Percentiles rank a stretch among this genome's conserved stretches.
Evolutionary conservation across 2,113 vertebrate species (phyloP).

Genomic region (Pardalotus punctatus): DNA sequence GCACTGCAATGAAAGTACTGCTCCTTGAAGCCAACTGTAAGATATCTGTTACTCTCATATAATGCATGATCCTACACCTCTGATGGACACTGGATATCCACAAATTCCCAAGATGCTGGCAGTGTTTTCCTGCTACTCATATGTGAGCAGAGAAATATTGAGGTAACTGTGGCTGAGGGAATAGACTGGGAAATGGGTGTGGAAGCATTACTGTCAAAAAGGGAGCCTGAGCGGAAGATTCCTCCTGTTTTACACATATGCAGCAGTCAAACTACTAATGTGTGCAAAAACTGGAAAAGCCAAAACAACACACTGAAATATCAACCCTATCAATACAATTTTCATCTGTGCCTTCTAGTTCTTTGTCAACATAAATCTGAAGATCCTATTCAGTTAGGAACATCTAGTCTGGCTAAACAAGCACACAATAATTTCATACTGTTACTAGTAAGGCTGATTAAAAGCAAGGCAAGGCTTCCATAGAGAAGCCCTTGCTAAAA

Average conservation of each 20-base stretch:
- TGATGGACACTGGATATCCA: background rate
- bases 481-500: background rate
- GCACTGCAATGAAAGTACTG: background rate
- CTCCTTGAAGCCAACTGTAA: background rate
- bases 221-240: background rate
- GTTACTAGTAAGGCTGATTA: background rate
- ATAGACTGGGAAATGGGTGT: background rate
- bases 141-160: background rate
- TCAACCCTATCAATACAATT: background rate
- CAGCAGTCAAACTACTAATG: background rate
- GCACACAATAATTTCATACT: background rate
- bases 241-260: background rate
- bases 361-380: background rate
- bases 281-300: background rate
- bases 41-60: background rate
- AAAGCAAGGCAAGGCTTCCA: background rate
- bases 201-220: background rate
- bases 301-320: background rate
- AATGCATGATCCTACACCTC: background rate
- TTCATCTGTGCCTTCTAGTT: background rate
- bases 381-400: background rate
- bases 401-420: background rate
- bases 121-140: background rate
- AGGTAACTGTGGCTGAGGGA: background rate
- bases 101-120: background rate